A percentile compares a stretch with the other conserved stretches of the same genome.
These are phyloP conservation scores for Columbina picui DNA, from an alignment of 2,113 vertebrate species.

Conservation along the genomic window DNA sequence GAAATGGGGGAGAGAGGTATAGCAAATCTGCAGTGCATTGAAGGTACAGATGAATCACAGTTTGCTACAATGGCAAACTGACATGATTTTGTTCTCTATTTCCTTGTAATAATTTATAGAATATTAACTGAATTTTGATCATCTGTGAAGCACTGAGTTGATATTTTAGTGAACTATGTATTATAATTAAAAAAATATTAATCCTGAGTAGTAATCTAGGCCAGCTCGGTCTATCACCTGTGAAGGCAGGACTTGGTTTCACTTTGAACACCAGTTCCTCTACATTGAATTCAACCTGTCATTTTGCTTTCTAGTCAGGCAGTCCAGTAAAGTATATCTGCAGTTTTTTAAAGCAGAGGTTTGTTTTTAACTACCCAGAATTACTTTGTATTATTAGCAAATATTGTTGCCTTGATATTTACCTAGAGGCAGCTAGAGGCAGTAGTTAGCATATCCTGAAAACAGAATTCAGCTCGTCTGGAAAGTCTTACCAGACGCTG, in stretches of 20 bases:
- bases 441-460: not conserved
- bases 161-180: not conserved
- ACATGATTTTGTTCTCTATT: not conserved
- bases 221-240: not conserved
- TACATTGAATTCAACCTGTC: not conserved
- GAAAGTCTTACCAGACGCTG: not conserved
- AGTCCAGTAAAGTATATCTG: not conserved
- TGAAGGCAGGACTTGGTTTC: not conserved
- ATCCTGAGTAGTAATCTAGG: not conserved
- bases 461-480: not conserved
- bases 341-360: not conserved
- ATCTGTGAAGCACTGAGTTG: not conserved
- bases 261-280: not conserved
- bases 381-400: not conserved
- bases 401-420: not conserved
- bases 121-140: not conserved
- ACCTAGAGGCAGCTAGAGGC: not conserved
- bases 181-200: not conserved
- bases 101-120: not conserved
- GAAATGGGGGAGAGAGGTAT: not conserved
- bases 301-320: not conserved
- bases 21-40: not conserved
- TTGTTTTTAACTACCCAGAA: not conserved
- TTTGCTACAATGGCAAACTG: not conserved
- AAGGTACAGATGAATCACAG: not conserved